These are phyloP conservation scores for Creontiades dilutus DNA, from an alignment of 2,888 invertebrate genomes.

Conservation along the genomic window DNA sequence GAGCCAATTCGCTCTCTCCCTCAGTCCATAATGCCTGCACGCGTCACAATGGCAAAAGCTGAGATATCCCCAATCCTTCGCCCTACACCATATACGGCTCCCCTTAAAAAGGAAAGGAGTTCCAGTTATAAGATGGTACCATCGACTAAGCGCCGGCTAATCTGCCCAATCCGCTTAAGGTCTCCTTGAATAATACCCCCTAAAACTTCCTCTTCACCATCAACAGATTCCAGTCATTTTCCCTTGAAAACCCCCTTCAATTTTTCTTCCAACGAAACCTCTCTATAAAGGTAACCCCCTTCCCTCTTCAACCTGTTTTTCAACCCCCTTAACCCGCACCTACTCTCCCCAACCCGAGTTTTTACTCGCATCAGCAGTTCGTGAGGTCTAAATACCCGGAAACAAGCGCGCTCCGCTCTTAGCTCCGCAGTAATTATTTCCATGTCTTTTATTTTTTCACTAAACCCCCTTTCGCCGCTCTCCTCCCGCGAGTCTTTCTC, in stretches of 20 bases:
- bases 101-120: neutral
- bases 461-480: neutral
- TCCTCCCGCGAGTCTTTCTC: neutral
- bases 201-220: neutral
- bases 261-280: neutral
- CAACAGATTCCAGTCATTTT: neutral
- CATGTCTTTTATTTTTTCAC: slow-evolving; percentile 45
- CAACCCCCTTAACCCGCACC: neutral
- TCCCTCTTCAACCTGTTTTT: neutral
- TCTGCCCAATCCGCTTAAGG: slow-evolving; percentile 41
- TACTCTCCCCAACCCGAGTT: neutral
- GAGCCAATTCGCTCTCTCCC: neutral
- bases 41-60: slow-evolving; percentile 50
- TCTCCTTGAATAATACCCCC: slow-evolving; percentile 37
- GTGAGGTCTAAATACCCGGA: slow-evolving; percentile 43
- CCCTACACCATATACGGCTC: no score
- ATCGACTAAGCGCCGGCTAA: slow-evolving; percentile 31
- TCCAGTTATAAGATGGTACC: slow-evolving; percentile 16
- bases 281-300: slow-evolving; percentile 13
- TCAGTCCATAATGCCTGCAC: neutral
- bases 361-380: slow-evolving; percentile 45
- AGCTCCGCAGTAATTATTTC: slow-evolving; percentile 43
- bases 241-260: slow-evolving; percentile 1
- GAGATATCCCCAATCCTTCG: neutral
- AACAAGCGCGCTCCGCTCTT: slow-evolving; percentile 28